Percentiles rank a stretch among this genome's conserved stretches.
These are phyloP conservation scores for Mnemiopsis leidyi DNA, from an alignment of 37 sponge, comb jelly and placozoan species.

Conservation along the genomic window DNA sequence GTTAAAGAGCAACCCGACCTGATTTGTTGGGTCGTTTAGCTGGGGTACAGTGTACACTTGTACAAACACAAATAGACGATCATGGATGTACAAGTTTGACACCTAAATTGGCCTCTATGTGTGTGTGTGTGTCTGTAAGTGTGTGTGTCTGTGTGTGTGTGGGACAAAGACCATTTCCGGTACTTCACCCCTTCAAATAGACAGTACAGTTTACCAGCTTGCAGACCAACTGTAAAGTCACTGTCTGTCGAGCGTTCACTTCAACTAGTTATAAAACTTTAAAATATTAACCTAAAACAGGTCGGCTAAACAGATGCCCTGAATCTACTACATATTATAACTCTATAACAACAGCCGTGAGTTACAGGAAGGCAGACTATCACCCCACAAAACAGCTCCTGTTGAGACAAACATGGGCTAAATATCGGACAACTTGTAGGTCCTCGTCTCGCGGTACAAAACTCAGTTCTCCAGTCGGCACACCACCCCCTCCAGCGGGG, in stretches of 20 bases:
- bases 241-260: too few relatives aligned
- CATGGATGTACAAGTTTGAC: not conserved
- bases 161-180: not conserved
- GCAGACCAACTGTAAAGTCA: too few relatives aligned
- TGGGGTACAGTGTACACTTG: not conserved
- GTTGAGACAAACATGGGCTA: not conserved
- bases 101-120: not conserved
- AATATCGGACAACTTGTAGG: not conserved
- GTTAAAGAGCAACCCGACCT: not conserved
- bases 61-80: not conserved
- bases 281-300: too few relatives aligned
- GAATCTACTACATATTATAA: too few relatives aligned
- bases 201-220: too few relatives aligned
- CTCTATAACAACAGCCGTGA: too few relatives aligned
- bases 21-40: not conserved
- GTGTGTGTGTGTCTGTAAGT: too few relatives aligned
- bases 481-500: not conserved
- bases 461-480: not conserved
- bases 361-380: too few relatives aligned
- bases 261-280: too few relatives aligned
- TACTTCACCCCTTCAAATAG: not conserved
- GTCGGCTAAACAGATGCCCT: too few relatives aligned
- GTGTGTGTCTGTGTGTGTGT: too few relatives aligned
- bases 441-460: not conserved
- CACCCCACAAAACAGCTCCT: too few relatives aligned